A percentile compares a stretch with the other conserved stretches of the same genome.
These are phyloP conservation scores for Acanthosepion esculentum DNA, from an alignment of 2,888 invertebrate species.

Conservation along the genomic window DNA sequence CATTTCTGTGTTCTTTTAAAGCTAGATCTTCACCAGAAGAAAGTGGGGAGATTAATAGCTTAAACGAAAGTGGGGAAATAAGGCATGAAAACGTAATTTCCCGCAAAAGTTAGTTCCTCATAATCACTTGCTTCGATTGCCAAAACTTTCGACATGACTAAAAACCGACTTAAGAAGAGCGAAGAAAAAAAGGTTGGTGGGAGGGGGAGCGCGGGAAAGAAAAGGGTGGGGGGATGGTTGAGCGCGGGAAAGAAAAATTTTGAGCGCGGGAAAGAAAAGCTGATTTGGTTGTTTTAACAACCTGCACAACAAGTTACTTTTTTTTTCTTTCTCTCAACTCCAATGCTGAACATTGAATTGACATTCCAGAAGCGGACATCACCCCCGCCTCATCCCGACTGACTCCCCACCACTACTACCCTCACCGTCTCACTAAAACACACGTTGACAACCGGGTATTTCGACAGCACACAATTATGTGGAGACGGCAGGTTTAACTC, in stretches of 20 bases:
- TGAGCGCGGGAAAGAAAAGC: too few species aligned
- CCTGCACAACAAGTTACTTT: background rate
- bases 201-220: too few species aligned
- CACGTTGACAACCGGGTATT: background rate
- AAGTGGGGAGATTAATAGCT: too few species aligned
- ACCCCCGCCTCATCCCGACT: background rate
- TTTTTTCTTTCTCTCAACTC: background rate
- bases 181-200: too few species aligned
- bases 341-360: background rate
- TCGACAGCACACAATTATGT: slow-evolving; percentile 1
- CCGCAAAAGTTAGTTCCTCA: too few species aligned
- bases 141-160: background rate
- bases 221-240: background rate
- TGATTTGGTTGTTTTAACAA: background rate
- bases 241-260: too few species aligned
- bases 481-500: background rate
- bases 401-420: too few species aligned
- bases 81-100: too few species aligned
- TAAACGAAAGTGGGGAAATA: too few species aligned
- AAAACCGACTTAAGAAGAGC: too few species aligned
- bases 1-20: too few species aligned
- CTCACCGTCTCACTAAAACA: background rate
- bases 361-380: background rate
- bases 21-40: too few species aligned
- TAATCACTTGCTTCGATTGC: background rate